phyloP scores from a whole-genome alignment of 2,888 invertebrate genomes.

The Caenorhabditis sp. region DNA sequence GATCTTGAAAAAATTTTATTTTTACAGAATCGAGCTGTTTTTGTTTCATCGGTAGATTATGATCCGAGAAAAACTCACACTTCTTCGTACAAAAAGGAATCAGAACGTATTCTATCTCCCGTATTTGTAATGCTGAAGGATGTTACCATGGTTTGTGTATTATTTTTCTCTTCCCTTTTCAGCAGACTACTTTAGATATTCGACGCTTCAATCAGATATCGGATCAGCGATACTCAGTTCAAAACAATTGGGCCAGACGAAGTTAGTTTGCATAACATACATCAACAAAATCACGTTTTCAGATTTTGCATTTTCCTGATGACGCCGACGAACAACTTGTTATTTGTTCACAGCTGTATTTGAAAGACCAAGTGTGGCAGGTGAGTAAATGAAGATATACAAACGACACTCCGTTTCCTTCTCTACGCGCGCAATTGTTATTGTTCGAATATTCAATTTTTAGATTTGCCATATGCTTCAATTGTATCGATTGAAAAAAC shows the following conservation, averaged over 20 bases:
- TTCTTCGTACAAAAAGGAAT: not conserved
- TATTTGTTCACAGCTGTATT: constrained; percentile 12
- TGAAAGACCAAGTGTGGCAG: constrained; percentile 10
- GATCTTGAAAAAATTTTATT: no score
- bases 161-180: not conserved
- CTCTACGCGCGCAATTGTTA: not conserved
- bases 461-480: constrained; percentile 21
- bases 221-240: not conserved
- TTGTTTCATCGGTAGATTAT: constrained; percentile 17
- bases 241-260: not conserved
- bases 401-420: constrained; percentile 6
- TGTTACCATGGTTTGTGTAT: not conserved
- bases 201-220: not conserved
- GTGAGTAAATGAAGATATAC: not conserved
- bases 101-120: constrained; percentile 22
- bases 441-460: not conserved
- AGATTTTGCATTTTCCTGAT: not conserved
- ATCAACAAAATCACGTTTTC: constrained; percentile 3
- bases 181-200: not conserved
- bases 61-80: not conserved
- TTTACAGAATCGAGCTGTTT: constrained; percentile 8
- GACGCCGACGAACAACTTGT: not conserved
- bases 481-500: constrained; percentile 16
- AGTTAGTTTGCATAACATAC: not conserved
- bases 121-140: constrained; percentile 11